phyloP scores from a whole-genome alignment of 23 tunicate genomes.

The Styela clava region DNA sequence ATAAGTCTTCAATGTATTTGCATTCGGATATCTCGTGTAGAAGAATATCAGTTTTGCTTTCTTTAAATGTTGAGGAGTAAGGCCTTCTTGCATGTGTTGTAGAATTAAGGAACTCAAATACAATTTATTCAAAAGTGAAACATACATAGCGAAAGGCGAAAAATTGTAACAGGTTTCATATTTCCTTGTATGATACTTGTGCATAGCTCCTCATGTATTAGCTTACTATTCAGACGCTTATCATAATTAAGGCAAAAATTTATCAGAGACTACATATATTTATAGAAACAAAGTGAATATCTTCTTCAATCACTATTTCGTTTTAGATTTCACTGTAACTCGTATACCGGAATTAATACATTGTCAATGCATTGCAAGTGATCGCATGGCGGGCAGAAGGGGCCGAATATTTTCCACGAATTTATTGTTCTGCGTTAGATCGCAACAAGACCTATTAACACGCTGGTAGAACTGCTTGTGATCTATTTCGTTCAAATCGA shows the following conservation, averaged over 20 bases:
- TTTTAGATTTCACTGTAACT: not conserved
- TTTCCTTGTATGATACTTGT: too few species aligned
- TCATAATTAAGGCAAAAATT: too few species aligned
- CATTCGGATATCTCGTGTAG: conserved; percentile 90
- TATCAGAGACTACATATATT: too few species aligned
- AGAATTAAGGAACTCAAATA: conserved; percentile 8
- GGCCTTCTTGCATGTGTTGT: conserved; percentile 80
- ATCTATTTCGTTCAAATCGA: too few species aligned
- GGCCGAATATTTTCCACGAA: not conserved
- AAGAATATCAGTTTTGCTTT: conserved; percentile 98
- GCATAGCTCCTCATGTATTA: too few species aligned
- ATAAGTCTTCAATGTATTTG: conserved; percentile 82
- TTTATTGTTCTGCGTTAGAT: not conserved
- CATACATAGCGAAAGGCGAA: too few species aligned
- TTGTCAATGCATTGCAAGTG: not conserved
- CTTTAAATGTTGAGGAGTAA: conserved; percentile 93
- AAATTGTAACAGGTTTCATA: too few species aligned
- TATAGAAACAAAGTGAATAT: too few species aligned
- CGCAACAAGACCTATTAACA: not conserved
- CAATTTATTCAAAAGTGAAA: too few species aligned
- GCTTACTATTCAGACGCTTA: too few species aligned
- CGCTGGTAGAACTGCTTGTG: too few species aligned
- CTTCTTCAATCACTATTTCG: too few species aligned
- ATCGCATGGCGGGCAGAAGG: not conserved
- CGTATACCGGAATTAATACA: not conserved